Conservation (phyloP, 2,113 vertebrate genomes). For the Cheirogaleus medius region DNA sequence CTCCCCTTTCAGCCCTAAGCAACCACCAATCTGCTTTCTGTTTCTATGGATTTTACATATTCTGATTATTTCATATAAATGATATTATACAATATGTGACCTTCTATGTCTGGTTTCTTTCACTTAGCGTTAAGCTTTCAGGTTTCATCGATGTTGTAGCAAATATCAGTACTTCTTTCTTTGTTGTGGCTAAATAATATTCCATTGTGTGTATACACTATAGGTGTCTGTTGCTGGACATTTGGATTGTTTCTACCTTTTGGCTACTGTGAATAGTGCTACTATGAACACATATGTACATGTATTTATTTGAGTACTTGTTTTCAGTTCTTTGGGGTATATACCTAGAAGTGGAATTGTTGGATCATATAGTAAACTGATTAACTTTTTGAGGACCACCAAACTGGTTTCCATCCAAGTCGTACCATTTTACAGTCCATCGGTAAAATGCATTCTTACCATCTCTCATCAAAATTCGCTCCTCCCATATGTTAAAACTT, state of each 20-base stretch:
- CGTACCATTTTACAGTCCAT: not conserved
- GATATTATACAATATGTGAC: not conserved
- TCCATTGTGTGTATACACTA: not conserved
- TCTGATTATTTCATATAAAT: not conserved
- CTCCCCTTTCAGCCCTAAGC: not conserved
- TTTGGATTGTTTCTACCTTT: not conserved
- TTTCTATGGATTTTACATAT: not conserved
- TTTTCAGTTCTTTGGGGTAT: not conserved
- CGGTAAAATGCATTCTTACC: not conserved
- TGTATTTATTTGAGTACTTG: not conserved
- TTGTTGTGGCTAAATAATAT: not conserved
- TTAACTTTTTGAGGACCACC: not conserved
- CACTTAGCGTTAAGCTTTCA: not conserved
- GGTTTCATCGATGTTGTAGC: not conserved
- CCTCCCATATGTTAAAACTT: not conserved
- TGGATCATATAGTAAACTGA: not conserved
- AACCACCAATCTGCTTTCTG: not conserved
- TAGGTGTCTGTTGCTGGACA: not conserved
- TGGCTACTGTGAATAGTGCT: not conserved
- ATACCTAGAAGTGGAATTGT: not conserved
- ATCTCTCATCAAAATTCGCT: not conserved
- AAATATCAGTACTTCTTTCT: not conserved
- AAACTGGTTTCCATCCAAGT: not conserved
- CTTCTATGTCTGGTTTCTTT: not conserved
- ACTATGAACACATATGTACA: not conserved